Base-by-base conservation (phyloP, 2,888 invertebrate species). In the Conchocele bisecta region DNA sequence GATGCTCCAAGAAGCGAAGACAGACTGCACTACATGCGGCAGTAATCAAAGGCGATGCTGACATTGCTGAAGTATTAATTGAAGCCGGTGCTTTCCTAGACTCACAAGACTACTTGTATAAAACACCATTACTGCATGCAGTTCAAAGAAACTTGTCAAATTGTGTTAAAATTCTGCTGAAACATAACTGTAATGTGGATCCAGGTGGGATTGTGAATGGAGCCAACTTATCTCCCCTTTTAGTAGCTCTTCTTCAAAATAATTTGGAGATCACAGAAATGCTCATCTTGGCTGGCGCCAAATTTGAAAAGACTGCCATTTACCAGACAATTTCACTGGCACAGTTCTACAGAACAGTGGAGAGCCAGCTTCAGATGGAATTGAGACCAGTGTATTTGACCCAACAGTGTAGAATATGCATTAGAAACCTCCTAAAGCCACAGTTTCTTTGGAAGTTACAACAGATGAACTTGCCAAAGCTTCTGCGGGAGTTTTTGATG, bases 1-100 rank as follows among this genome's bases (percentile, higher is more conserved):
- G 74, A 28, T 54, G 66, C 11, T 83, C 82, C 9, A 54, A 42
- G 11, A 82, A 79, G 46, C 61, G 79, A 15, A 74, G 68, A 28
- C 84, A 84, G 61, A 82, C 82, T 2, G 67, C 82, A 1, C 42
- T 84, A 11, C 84, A 84, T 75, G 84, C 79, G 29, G 81, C 84
- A 9, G 70, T 71, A 3, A 82, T 83, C 17, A 73, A 81, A 54
- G 84, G 81, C 22, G 63, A 74, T 44, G 28, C 39, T 15, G 54
- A 66, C 15, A 53, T 78, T 35, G 58, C 61, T 1, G 60, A 70
- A 24, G 22, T 74, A 17, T 58, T 83, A 15, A 64, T 82, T 7
- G 65, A 75, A 48, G 63, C 66, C 29, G 82, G 81, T 4, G 81
- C 84, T 1, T 20, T 75, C 26, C 60, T 78, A 5, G 82, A 84